Evolutionary conservation across 2,113 vertebrate genomes (phyloP).

Genomic region (Haemorhous mexicanus): DNA sequence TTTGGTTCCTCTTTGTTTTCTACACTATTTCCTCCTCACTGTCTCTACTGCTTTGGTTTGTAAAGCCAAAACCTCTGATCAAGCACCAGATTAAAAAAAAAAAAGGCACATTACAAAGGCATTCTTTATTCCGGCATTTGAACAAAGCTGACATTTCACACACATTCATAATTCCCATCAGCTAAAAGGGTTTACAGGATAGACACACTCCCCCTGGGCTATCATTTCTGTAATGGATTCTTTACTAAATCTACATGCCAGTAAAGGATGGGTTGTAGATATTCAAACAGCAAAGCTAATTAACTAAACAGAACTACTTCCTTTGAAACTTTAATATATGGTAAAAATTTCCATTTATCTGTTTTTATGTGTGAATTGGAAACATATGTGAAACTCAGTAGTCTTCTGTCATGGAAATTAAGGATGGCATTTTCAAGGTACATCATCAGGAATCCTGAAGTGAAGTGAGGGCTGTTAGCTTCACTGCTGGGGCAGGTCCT

Average conservation of each 20-base stretch:
- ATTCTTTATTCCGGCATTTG: conserved; percentile 1
- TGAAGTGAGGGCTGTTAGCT: not conserved
- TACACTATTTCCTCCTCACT: not conserved
- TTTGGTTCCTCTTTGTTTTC: not conserved
- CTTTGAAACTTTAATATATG: conserved; percentile 22
- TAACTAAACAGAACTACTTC: conserved; percentile 38
- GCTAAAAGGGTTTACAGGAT: conserved; percentile 6
- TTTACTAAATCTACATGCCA: conserved; percentile 12
- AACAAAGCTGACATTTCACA: conserved; percentile 42
- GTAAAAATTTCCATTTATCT: conserved; percentile 28
- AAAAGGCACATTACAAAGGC: not conserved
- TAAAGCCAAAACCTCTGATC: conserved; percentile 29
- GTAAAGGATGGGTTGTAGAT: not conserved
- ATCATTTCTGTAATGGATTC: not conserved
- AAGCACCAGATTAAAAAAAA: not conserved
- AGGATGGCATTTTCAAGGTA: not conserved
- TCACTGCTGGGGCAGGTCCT: not conserved
- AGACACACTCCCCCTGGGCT: not conserved
- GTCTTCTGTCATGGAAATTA: conserved; percentile 33
- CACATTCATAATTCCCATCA: not conserved
- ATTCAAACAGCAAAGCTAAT: conserved; percentile 47
- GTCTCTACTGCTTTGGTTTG: not conserved
- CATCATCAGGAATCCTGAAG: not conserved
- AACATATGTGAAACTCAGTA: not conserved
- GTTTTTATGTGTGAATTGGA: not conserved